Conservation (phyloP, 2,888 invertebrate genomes). For the Dryococelus australis region DNA sequence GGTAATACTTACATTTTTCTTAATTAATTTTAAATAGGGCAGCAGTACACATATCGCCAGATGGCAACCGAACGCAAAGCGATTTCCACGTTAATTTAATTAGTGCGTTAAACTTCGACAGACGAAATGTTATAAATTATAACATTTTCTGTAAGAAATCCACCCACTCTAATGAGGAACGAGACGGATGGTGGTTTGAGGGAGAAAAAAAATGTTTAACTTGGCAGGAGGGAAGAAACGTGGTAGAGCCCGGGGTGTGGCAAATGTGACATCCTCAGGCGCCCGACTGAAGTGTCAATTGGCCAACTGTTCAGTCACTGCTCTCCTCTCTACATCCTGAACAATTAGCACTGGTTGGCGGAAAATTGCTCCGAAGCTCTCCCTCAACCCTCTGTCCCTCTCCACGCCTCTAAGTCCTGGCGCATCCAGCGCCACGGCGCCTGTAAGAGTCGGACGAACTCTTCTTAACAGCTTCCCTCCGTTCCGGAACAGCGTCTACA, state of each 20-base stretch:
- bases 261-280: background rate
- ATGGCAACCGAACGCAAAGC: too few species aligned
- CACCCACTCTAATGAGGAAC: too few species aligned
- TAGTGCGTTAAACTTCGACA: too few species aligned
- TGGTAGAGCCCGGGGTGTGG: background rate
- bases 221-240: background rate
- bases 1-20: too few species aligned
- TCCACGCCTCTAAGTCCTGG: background rate
- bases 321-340: background rate
- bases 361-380: background rate
- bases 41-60: too few species aligned
- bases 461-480: background rate
- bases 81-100: too few species aligned
- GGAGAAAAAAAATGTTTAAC: too few species aligned
- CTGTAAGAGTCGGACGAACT: background rate
- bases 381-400: background rate
- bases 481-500: background rate
- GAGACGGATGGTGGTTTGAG: too few species aligned
- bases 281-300: background rate
- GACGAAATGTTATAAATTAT: too few species aligned
- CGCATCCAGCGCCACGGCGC: background rate
- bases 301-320: background rate
- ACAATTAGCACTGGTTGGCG: slow-evolving; percentile 5
- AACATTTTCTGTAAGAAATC: too few species aligned
- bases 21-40: too few species aligned